These are phyloP conservation scores for Actinia equina DNA, from an alignment of 64 coral and sea anemone species.

Conservation along the genomic window DNA sequence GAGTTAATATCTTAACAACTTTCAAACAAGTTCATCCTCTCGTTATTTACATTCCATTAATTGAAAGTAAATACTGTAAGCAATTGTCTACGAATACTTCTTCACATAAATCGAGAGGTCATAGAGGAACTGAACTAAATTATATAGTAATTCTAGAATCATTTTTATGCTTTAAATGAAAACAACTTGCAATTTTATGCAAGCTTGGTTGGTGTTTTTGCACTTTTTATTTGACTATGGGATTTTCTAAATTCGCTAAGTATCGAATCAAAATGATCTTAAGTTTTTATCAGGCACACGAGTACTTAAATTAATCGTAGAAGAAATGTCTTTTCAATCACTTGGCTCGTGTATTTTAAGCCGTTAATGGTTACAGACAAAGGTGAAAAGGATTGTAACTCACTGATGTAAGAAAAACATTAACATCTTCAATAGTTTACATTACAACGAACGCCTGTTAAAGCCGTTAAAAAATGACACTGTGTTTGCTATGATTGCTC, in stretches of 20 bases:
- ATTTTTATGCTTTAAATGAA: background rate
- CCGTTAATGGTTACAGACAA: background rate
- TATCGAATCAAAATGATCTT: background rate
- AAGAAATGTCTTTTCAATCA: background rate
- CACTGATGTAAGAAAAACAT: constrained; percentile 2
- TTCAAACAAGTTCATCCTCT: background rate
- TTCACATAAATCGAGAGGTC: background rate
- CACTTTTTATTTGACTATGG: too few relatives aligned
- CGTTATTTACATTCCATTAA: background rate
- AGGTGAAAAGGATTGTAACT: background rate
- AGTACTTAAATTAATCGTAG: background rate
- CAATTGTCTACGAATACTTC: background rate
- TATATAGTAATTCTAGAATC: background rate
- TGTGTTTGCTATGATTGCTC: constrained; percentile 14
- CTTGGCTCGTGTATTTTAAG: constrained; percentile 18
- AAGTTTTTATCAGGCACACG: background rate
- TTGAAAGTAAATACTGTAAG: background rate
- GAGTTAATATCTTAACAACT: background rate
- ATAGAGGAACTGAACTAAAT: background rate
- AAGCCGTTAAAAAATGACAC: constrained; percentile 1
- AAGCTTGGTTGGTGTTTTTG: background rate
- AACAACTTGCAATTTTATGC: background rate
- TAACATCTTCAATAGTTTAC: constrained; percentile 1
- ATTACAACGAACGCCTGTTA: constrained; percentile 9
- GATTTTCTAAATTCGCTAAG: background rate